Evolutionary conservation across 2,113 vertebrate genomes (phyloP), one percentile per base, ranked within the genome.

Genomic region (Pachyramphus minor): DNA sequence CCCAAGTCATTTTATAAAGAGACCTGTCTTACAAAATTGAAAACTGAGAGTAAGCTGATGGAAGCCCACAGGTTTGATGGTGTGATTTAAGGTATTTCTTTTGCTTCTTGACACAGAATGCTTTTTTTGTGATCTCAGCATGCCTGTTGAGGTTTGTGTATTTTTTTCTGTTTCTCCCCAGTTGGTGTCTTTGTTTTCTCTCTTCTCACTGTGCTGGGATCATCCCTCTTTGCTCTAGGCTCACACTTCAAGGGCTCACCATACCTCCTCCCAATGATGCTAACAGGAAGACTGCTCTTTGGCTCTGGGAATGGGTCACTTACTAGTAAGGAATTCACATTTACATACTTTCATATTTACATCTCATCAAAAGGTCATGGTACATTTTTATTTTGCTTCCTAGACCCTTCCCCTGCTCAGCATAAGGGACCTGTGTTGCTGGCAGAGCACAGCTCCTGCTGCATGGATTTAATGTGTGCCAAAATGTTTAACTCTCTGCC

Each of bases 261-360:
- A 2, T 98, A 98, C 86, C 97, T 99, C 83, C 97, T 99, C 73
- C 98, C 98, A 0, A 87, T 98, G 60, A 98, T 99, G 98, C 97
- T 99, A 55, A 98, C 97, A 0, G 98, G 98, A 60, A 98, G 98
- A 27, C 87, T 99, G 62, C 91, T 99, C 55, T 98, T 98, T 28
- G 98, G 98, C 74, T 98, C 98, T 9, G 97, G 98, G 44, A 99
- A 98, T 24, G 98, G 98, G 55, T 98, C 98, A 27, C 95, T 99
- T 45, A 98, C 97, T 66, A 98, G 98, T 98, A 98, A 97, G 97
- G 55, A 90, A 49, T 55, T 62, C 37, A 59, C 15, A 24, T 59
- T 45, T 53, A 30, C 5, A 1, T 39, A 47, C n/a, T 78, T 69
- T 45, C 30, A 50, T 66, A n/a, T 33, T 62, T 85, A 33, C 1